Base-by-base conservation (phyloP, 1,140 invertebrate genomes). In the Andricus grossulariae region DNA sequence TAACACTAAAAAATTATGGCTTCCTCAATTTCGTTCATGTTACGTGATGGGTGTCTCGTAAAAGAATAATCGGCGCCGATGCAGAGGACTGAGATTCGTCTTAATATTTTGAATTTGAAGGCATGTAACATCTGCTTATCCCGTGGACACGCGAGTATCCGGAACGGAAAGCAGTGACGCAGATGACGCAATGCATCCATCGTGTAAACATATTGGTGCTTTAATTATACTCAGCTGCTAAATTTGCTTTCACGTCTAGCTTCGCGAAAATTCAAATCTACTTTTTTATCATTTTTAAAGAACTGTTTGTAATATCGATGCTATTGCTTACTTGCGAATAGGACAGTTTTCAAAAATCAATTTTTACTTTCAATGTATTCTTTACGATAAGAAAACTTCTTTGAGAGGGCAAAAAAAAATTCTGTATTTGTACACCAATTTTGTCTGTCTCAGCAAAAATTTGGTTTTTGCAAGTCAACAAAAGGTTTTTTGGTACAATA, bases 31-130 rank as follows among this genome's bases (percentile, higher is more conserved):
- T 45, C 39, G 39, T 45, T 10, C 8, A 45, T 11, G 39, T 45
- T 45, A 45, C 10, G 39, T 54, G 52, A 18, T 18, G 16, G 16
- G n/a, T 54, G n/a, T 54, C 10, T 54, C 18, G n/a, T 4, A 54
- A 18, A 19, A 19, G 52, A 54, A 54, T 54, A 54, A 54, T 54
- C 52, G 25, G 55, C 19, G 19, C 8, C n/a, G 39, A 32, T 21
- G 10, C 8, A 4, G 39, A 15, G 11, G 39, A 66, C 13, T 25
- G 25, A 7, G 60, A 39, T 39, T n/a, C n/a, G 60, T 15, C 21
- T 66, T 66, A 66, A 66, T 66, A 66, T 66, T 66, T 39, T 66
- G 60, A 66, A 66, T 66, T 39, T 66, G 60, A 66, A 66, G 39
- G 60, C 15, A 25, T 39, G 60, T 39, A 66, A 39, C 60, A 66